A percentile compares a stretch with the other conserved stretches of the same genome.
phyloP scores from a whole-genome alignment of 1,140 invertebrate species.

The Brachionus asplanchnoidis region DNA sequence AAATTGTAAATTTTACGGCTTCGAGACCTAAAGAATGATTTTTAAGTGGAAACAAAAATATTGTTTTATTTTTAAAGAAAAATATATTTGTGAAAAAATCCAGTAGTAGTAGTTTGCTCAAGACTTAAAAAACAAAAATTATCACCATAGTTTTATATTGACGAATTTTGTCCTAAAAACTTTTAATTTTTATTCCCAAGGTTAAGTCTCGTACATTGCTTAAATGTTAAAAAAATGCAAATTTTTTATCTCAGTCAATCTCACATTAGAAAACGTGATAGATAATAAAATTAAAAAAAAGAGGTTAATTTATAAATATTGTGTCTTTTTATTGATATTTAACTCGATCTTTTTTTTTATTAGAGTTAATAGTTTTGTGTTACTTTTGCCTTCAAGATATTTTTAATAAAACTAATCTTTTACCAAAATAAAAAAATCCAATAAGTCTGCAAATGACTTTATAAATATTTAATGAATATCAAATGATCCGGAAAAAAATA shows the following conservation, averaged over 20 bases:
- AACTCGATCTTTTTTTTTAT: neutral
- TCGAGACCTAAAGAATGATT: neutral
- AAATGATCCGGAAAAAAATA: conserved; percentile 12
- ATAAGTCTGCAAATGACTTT: neutral
- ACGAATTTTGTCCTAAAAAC: neutral
- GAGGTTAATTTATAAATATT: neutral
- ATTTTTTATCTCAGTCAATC: neutral
- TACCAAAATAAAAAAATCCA: neutral
- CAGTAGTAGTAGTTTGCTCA: neutral
- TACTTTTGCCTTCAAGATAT: neutral
- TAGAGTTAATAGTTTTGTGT: neutral
- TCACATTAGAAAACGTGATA: neutral
- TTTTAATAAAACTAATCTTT: neutral
- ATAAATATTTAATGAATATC: conserved; percentile 26
- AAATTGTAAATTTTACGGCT: neutral
- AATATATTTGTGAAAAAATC: no score
- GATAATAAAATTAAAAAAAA: neutral
- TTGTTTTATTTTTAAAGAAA: neutral
- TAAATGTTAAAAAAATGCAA: neutral
- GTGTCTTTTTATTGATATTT: neutral
- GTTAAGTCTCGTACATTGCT: neutral
- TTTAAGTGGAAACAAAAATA: neutral
- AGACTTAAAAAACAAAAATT: neutral
- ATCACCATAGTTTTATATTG: neutral
- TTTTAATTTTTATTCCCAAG: neutral